Evolutionary conservation across 1,140 invertebrate genomes (phyloP).

Genomic region (Brachionus sp.): DNA sequence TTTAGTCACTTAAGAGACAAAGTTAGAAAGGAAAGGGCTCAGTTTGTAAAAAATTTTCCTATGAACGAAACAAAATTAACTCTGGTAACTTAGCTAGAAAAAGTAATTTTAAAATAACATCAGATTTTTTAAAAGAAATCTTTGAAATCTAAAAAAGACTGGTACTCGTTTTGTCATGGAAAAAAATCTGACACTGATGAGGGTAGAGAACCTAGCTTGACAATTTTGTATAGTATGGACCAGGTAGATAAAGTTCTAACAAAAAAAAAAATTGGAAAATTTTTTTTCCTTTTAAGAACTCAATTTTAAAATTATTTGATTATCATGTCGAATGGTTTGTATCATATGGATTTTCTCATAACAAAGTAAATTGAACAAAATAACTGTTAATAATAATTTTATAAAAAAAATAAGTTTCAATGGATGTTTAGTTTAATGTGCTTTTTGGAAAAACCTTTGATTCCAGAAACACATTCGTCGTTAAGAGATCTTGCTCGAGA

Average conservation of each 20-base stretch:
- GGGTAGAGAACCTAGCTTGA: background rate
- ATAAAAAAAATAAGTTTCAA: background rate
- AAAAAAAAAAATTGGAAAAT: background rate
- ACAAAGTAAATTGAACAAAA: background rate
- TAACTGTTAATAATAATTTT: background rate
- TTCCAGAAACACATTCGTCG: slow-evolving; percentile 33
- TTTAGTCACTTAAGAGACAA: slow-evolving; percentile 29
- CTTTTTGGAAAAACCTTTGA: slow-evolving; percentile 34
- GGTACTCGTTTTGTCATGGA: background rate
- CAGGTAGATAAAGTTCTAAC: background rate
- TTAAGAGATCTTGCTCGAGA: background rate
- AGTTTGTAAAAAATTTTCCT: background rate
- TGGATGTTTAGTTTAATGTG: slow-evolving; percentile 40
- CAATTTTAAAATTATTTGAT: slow-evolving; percentile 17
- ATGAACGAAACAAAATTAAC: background rate
- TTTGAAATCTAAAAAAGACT: slow-evolving; percentile 41
- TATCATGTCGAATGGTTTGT: slow-evolving; percentile 22
- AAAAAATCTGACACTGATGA: background rate
- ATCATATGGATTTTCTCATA: background rate
- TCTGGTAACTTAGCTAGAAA: background rate
- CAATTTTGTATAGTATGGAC: slow-evolving; percentile 15
- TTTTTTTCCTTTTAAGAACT: background rate
- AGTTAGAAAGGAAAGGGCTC: background rate
- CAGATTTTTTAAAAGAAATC: background rate
- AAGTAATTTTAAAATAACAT: background rate